These are phyloP conservation scores for Sebastes diaconus DNA, from an alignment of 2,797 vertebrate species.

Conservation along the genomic window DNA sequence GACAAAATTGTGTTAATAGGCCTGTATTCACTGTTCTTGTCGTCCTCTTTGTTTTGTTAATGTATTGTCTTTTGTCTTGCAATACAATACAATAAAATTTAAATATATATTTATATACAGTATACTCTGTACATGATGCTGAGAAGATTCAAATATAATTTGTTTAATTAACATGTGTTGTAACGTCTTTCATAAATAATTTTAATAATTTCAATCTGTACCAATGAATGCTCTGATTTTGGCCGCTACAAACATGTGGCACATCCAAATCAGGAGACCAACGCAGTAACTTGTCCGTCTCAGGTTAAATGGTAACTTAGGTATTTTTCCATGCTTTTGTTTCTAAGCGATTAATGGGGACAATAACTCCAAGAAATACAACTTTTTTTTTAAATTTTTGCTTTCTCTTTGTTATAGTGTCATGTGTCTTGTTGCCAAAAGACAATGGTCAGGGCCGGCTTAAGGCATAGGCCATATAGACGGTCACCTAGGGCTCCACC, in stretches of 20 bases:
- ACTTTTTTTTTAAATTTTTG: rapidly evolving
- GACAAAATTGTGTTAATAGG: too few relatives aligned
- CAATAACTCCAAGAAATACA: neutral
- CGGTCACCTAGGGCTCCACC: too few relatives aligned
- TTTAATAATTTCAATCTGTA: neutral
- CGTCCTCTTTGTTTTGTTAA: too few relatives aligned
- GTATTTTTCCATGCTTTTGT: neutral
- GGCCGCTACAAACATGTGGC: neutral
- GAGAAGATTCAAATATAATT: neutral
- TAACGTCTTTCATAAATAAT: neutral
- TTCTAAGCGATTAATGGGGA: neutral
- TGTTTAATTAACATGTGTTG: neutral
- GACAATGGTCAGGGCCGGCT: too few relatives aligned
- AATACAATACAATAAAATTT: too few relatives aligned
- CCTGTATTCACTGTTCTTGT: too few relatives aligned
- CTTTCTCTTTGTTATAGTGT: too few relatives aligned
- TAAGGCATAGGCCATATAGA: too few relatives aligned
- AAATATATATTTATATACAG: too few relatives aligned
- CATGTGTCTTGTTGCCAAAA: too few relatives aligned
- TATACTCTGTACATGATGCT: too few relatives aligned
- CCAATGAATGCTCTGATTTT: neutral
- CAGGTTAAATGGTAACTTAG: neutral
- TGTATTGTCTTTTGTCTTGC: too few relatives aligned
- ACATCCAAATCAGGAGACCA: neutral
- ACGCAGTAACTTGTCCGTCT: neutral